A percentile compares a stretch with the other conserved stretches of the same genome.
These are phyloP conservation scores for Acanthis flammea DNA, from an alignment of 2,797 vertebrate genomes.

Conservation along the genomic window DNA sequence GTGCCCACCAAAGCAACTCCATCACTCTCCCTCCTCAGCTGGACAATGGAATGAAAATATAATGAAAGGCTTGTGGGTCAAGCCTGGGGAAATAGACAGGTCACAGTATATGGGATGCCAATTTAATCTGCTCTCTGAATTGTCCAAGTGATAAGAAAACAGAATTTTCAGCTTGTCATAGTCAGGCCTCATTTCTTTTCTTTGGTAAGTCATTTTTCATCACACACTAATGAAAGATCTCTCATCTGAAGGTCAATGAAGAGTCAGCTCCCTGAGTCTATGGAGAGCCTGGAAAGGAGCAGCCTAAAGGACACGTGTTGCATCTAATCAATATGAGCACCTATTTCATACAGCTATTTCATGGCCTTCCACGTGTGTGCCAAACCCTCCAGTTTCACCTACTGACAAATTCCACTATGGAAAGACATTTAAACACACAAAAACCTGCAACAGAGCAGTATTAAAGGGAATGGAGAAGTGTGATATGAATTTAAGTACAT, in stretches of 20 bases:
- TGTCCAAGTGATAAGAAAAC: conserved; percentile 24
- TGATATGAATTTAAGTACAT: background rate
- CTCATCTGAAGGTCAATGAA: conserved; percentile 40
- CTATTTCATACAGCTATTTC: background rate
- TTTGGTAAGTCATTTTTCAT: conserved; percentile 52
- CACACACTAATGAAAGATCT: conserved; percentile 41
- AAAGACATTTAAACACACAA: background rate
- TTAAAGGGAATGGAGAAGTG: background rate
- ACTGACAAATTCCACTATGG: background rate
- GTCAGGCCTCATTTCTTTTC: conserved; percentile 39
- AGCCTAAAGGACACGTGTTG: background rate
- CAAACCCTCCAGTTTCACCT: background rate
- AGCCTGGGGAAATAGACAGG: background rate
- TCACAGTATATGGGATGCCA: background rate
- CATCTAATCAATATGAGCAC: background rate
- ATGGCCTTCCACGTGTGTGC: background rate
- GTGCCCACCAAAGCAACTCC: background rate
- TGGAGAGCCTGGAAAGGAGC: background rate
- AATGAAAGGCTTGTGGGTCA: background rate
- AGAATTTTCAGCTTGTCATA: conserved; percentile 40
- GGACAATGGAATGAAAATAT: background rate
- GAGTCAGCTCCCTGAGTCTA: conserved; percentile 3
- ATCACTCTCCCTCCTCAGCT: background rate
- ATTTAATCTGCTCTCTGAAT: conserved; percentile 24
- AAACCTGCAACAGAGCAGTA: background rate